Conservation (phyloP, 1,140 invertebrate genomes). For the Ceratina japonica region DNA sequence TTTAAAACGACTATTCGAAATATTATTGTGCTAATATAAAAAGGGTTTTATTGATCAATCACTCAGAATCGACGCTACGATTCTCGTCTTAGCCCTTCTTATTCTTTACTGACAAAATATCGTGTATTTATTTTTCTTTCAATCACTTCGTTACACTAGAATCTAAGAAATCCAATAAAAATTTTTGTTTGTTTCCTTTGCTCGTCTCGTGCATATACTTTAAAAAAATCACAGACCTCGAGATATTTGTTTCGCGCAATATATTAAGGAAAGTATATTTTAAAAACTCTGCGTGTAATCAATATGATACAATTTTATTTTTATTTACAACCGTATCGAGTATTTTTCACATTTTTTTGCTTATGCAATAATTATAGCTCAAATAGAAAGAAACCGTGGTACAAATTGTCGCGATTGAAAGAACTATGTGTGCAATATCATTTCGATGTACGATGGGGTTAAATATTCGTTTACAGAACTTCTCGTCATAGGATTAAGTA, state of each 20-base stretch:
- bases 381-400: neutral
- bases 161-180: neutral
- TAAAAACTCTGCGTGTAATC: constrained; percentile 19
- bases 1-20: constrained; percentile 71
- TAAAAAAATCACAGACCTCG: constrained; percentile 35
- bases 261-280: constrained; percentile 32
- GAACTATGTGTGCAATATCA: neutral
- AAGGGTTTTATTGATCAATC: constrained; percentile 71
- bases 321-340: constrained; percentile 33
- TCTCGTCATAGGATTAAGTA: neutral
- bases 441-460: constrained; percentile 23
- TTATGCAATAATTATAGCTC: neutral
- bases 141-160: neutral
- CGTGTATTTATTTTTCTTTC: neutral
- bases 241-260: constrained; percentile 28
- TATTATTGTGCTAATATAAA: constrained; percentile 76
- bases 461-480: constrained; percentile 37
- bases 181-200: neutral
- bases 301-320: constrained; percentile 42
- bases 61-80: constrained; percentile 47
- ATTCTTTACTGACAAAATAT: neutral
- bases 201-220: neutral
- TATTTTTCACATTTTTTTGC: constrained; percentile 1
- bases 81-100: constrained; percentile 29
- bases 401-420: no score